These are phyloP conservation scores for Ctenicera cuprea DNA, from an alignment of 2,888 invertebrate genomes.

Conservation along the genomic window DNA sequence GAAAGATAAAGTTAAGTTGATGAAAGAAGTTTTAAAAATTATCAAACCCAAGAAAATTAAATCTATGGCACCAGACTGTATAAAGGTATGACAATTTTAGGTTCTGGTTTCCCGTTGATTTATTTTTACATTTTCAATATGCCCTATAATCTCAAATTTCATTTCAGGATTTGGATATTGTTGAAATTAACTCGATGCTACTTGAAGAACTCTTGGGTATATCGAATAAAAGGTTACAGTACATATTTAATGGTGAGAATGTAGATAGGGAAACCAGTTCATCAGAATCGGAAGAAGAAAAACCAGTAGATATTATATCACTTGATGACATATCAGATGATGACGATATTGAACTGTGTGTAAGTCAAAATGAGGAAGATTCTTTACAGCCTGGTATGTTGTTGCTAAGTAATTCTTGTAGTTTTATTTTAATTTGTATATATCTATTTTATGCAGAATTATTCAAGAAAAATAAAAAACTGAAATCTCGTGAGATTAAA, in stretches of 20 bases:
- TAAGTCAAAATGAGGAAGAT: conserved; percentile 31
- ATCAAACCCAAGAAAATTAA: conserved; percentile 71
- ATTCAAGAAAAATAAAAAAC: conserved; percentile 37
- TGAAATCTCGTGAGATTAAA: conserved; percentile 61
- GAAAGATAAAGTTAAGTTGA: conserved; percentile 69
- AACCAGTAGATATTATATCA: conserved; percentile 67
- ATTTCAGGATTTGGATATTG: conserved; percentile 66
- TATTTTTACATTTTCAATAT: no score
- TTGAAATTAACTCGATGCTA: conserved; percentile 70
- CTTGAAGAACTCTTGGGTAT: conserved; percentile 71
- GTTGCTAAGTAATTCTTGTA: background rate
- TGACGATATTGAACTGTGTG: conserved; percentile 56
- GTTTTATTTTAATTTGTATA: conserved; percentile 19
- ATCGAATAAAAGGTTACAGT: conserved; percentile 70
- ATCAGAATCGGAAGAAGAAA: conserved; percentile 66
- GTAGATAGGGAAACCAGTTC: conserved; percentile 68
- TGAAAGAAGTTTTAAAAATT: conserved; percentile 71
- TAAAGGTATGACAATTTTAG: conserved; percentile 63
- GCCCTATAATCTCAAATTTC: conserved; percentile 21
- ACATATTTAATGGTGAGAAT: conserved; percentile 69
- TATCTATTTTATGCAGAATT: conserved; percentile 40
- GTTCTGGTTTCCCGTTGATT: no score
- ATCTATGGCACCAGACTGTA: conserved; percentile 69
- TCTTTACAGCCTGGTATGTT: conserved; percentile 26
- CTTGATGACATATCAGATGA: conserved; percentile 69